phyloP scores from a whole-genome alignment of 2,113 vertebrate genomes.

The Ia io region DNA sequence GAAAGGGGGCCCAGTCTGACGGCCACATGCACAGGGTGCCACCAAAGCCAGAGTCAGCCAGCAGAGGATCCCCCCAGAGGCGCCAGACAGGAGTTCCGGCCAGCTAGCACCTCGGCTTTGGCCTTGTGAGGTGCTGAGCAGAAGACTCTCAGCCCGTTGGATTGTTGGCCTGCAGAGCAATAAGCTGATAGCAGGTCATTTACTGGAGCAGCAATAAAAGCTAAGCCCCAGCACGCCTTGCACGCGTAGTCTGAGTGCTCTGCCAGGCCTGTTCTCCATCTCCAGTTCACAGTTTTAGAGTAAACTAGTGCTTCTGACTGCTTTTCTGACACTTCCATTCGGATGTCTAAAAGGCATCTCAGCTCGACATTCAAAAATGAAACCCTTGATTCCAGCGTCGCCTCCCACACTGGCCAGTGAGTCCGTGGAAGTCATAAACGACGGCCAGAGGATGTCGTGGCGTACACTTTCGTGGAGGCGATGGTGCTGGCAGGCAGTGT shows the following conservation, averaged over 20 bases:
- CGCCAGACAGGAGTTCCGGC: accelerated
- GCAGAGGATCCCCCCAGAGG: not conserved
- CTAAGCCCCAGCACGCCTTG: accelerated
- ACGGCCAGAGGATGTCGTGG: too few species aligned
- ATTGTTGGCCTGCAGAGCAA: not conserved
- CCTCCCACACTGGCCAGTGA: not conserved
- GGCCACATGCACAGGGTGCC: not conserved
- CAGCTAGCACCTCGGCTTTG: not conserved
- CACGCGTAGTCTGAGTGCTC: accelerated
- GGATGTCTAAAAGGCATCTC: not conserved
- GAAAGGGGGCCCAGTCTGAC: not conserved
- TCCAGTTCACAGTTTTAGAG: not conserved
- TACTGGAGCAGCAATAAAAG: not conserved
- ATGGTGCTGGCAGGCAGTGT: accelerated
- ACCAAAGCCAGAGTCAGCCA: not conserved
- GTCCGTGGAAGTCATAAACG: accelerated
- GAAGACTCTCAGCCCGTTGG: not conserved
- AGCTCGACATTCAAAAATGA: not conserved
- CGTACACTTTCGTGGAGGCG: too few species aligned
- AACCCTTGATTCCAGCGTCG: not conserved
- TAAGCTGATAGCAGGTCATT: not conserved
- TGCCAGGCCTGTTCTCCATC: not conserved
- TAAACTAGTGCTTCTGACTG: not conserved
- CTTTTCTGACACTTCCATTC: not conserved
- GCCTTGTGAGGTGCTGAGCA: not conserved